phyloP scores from a whole-genome alignment of 2,888 invertebrate species.

The Sarcophaga rosellei region DNA sequence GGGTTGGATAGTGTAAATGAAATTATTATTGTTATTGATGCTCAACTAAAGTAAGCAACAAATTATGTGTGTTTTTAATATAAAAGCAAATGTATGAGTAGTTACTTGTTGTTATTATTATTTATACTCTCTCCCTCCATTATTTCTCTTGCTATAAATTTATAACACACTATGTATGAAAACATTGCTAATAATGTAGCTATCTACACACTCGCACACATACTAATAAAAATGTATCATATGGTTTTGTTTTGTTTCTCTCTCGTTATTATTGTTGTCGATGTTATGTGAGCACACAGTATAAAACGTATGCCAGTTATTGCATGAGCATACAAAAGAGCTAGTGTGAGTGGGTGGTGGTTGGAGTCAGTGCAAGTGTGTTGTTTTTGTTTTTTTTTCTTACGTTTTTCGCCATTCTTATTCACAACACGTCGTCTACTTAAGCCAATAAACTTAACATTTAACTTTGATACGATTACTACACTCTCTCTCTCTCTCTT shows the following conservation, averaged over 20 bases:
- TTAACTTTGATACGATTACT: constrained; percentile 55
- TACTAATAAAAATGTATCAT: constrained; percentile 3
- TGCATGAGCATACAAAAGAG: neutral
- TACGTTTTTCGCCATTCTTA: constrained; percentile 42
- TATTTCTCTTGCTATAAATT: neutral
- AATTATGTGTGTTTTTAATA: neutral
- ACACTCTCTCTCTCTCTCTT: neutral
- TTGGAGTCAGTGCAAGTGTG: neutral
- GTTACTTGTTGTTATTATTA: neutral
- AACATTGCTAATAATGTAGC: neutral
- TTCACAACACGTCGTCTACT: constrained; percentile 60
- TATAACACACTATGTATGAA: neutral
- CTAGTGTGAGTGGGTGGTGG: neutral
- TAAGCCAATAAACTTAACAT: constrained; percentile 68
- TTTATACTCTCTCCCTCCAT: neutral
- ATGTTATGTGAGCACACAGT: neutral
- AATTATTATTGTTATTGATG: too few species aligned
- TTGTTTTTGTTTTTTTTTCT: constrained; percentile 7
- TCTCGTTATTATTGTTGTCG: too few species aligned
- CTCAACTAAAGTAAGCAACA: neutral
- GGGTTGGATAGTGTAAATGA: too few species aligned
- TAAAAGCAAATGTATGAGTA: too few species aligned
- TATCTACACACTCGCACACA: neutral
- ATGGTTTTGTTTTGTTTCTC: neutral
- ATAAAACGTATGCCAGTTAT: neutral